Percentiles rank a stretch among this genome's conserved stretches.
Evolutionary conservation across 2,797 vertebrate species (phyloP).

Genomic region (Microchirus variegatus): DNA sequence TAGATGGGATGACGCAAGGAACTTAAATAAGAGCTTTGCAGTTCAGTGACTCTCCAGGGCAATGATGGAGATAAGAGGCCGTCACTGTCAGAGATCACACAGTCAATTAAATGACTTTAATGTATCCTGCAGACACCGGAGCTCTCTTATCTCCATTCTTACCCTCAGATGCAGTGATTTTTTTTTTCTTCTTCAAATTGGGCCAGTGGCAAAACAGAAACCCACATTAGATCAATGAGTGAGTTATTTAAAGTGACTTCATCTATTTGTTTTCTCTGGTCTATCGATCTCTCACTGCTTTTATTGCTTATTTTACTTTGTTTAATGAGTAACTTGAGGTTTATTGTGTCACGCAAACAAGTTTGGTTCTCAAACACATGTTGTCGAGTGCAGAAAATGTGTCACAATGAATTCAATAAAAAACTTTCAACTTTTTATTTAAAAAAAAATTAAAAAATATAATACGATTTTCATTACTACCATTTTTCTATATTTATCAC

Average conservation of each 20-base stretch:
- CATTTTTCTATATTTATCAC: no score
- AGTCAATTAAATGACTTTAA: slow-evolving; percentile 22
- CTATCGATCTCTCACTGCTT: background rate
- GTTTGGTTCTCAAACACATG: no score
- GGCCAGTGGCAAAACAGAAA: slow-evolving; percentile 3
- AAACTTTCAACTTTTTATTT: no score
- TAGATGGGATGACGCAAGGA: background rate
- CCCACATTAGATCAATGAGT: background rate
- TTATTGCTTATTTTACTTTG: no score
- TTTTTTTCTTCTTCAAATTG: background rate
- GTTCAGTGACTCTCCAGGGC: slow-evolving; percentile 8
- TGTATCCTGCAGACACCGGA: slow-evolving; percentile 8
- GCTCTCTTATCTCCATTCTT: background rate
- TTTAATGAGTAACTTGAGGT: no score
- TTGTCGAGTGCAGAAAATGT: no score
- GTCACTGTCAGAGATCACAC: background rate
- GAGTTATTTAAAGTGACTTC: slow-evolving; percentile 2
- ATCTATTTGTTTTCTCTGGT: background rate
- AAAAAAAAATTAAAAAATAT: no score
- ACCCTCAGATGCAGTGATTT: background rate
- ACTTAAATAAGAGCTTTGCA: background rate
- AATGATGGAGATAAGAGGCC: slow-evolving; percentile 4
- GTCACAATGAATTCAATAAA: no score
- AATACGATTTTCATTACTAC: no score
- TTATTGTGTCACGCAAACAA: no score